phyloP scores from a whole-genome alignment of 2,888 invertebrate species.

The Chymomyza fuscimana region DNA sequence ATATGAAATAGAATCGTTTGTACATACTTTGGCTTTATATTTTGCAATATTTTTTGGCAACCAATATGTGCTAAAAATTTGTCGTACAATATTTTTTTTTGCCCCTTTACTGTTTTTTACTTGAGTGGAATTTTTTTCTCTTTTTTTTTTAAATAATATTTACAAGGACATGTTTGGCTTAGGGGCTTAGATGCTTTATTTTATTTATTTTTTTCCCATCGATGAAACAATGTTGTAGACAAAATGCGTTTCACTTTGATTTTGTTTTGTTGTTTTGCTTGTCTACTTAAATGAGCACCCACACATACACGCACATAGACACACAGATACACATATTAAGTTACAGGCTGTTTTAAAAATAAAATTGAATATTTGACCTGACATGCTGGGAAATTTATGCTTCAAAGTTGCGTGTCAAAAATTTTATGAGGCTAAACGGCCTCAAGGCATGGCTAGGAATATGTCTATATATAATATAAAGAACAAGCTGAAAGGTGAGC shows the following conservation, averaged over 20 bases:
- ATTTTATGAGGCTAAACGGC: background rate
- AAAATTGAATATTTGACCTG: slow-evolving; percentile 7
- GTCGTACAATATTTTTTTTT: slow-evolving; percentile 33
- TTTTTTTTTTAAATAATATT: background rate
- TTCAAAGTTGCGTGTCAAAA: background rate
- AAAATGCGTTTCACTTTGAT: background rate
- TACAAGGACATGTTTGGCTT: background rate
- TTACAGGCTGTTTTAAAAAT: background rate
- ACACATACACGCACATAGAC: background rate
- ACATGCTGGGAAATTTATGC: no score
- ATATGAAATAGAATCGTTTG: background rate
- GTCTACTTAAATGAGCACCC: background rate
- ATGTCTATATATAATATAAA: background rate
- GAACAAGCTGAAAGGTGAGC: slow-evolving; percentile 14
- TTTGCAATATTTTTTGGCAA: slow-evolving; percentile 5
- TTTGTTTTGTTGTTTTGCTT: background rate
- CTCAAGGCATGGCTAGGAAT: background rate
- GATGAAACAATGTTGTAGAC: background rate
- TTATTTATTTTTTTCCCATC: background rate
- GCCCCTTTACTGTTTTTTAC: background rate
- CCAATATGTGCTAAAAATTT: slow-evolving; percentile 28
- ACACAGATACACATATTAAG: background rate
- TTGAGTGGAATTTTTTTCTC: slow-evolving; percentile 1
- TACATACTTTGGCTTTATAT: background rate
- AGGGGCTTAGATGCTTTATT: background rate